Evolutionary conservation across 2,888 invertebrate species (phyloP).

Genomic region (Aphidoletes aphidimyza): DNA sequence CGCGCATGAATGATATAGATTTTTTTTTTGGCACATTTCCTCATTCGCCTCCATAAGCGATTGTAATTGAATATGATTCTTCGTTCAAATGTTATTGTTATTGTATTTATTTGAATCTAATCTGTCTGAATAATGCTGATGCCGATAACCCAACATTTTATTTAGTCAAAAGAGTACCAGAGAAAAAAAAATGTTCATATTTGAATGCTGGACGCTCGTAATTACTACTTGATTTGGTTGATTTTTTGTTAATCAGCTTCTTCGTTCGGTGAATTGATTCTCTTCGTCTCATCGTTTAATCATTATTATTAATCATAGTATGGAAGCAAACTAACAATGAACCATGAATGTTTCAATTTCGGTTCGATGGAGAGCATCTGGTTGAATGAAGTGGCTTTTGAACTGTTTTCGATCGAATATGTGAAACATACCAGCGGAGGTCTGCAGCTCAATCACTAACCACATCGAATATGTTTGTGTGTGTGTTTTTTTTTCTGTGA

Average conservation of each 20-base stretch:
- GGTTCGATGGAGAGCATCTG: neutral
- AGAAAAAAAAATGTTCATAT: neutral
- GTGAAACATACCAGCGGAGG: neutral
- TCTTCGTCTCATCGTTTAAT: conserved; percentile 41
- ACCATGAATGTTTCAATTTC: conserved; percentile 22
- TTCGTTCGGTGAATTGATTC: neutral
- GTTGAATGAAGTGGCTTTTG: neutral
- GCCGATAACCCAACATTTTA: conserved; percentile 17
- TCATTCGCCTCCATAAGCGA: neutral
- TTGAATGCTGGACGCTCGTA: neutral
- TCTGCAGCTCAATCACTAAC: neutral
- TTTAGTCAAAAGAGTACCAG: neutral
- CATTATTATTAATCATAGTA: conserved; percentile 21
- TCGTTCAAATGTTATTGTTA: neutral
- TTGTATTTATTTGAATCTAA: neutral
- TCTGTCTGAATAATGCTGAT: conserved; percentile 27
- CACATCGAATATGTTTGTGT: neutral
- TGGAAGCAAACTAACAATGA: conserved; percentile 47
- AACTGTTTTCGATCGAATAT: neutral
- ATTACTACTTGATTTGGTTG: conserved; percentile 37
- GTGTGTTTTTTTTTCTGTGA: neutral
- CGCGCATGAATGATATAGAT: neutral
- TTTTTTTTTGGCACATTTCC: neutral
- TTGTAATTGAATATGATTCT: neutral
- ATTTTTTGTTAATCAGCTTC: neutral